Evolutionary conservation across 1,140 invertebrate genomes (phyloP).

Genomic region (Fopius arisanus): DNA sequence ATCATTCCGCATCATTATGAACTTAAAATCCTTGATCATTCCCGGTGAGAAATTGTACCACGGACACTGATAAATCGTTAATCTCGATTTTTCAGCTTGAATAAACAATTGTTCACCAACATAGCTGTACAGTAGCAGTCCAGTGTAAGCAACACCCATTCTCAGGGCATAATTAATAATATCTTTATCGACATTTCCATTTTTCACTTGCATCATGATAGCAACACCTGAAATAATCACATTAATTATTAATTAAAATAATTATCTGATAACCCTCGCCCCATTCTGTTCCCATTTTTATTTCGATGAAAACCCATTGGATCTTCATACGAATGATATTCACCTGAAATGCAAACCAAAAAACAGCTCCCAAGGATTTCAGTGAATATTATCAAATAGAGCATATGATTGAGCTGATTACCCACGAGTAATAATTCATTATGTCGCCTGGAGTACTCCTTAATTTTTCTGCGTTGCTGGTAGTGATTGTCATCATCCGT

Average conservation of each 20-base stretch:
- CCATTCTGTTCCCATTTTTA: too few relatives aligned
- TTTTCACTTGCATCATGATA: too few relatives aligned
- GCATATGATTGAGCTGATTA: background rate
- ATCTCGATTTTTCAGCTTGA: background rate
- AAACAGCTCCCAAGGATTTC: background rate
- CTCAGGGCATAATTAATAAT: background rate
- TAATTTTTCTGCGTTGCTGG: background rate
- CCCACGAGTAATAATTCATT: constrained; percentile 1
- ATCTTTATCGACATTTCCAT: too few relatives aligned
- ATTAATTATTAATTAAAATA: background rate
- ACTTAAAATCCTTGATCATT: background rate
- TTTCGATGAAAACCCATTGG: background rate
- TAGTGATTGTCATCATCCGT: background rate
- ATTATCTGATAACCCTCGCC: too few relatives aligned
- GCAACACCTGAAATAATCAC: too few relatives aligned
- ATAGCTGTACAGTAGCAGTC: background rate
- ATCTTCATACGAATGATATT: background rate
- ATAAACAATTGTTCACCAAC: background rate
- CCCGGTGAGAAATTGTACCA: constrained; percentile 21
- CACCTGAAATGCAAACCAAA: constrained; percentile 12
- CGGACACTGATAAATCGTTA: background rate
- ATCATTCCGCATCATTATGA: constrained; percentile 6
- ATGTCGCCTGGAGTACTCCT: background rate
- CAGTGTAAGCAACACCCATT: background rate
- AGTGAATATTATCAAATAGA: constrained; percentile 9